phyloP scores from a whole-genome alignment of 2,888 invertebrate genomes.

The Lasius fuliginosus region DNA sequence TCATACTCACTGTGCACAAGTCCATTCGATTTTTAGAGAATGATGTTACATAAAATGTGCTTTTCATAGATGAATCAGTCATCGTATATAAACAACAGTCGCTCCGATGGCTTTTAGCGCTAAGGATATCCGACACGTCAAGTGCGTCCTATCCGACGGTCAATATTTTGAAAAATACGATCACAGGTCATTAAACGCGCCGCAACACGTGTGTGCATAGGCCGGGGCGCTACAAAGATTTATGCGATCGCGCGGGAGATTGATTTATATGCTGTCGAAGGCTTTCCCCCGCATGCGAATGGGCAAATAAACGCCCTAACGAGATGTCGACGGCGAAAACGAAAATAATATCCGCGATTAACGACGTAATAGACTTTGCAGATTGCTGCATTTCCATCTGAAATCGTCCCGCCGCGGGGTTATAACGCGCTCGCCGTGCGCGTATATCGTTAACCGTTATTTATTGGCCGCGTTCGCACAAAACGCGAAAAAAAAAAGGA shows the following conservation, averaged over 20 bases:
- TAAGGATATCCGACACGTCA: constrained; percentile 38
- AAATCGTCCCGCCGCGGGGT: constrained; percentile 30
- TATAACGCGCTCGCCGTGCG: constrained; percentile 16
- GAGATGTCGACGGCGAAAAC: constrained; percentile 47
- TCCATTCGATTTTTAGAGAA: constrained; percentile 34
- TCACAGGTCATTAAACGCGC: constrained; percentile 58
- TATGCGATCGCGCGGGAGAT: constrained; percentile 62
- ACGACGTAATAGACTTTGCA: constrained; percentile 57
- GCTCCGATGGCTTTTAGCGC: constrained; percentile 39
- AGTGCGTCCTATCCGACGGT: constrained; percentile 24
- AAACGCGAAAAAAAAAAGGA: constrained; percentile 17
- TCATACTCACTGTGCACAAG: constrained; percentile 24
- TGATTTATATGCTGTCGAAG: constrained; percentile 61
- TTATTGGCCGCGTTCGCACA: constrained; percentile 22
- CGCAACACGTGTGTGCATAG: constrained; percentile 45
- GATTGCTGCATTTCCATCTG: constrained; percentile 42
- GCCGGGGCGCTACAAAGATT: constrained; percentile 60
- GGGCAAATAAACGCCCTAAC: constrained; percentile 61
- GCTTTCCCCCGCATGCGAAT: constrained; percentile 45
- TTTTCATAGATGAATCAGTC: constrained; percentile 48
- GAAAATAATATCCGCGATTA: constrained; percentile 51
- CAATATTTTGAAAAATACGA: constrained; percentile 60
- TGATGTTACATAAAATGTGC: constrained; percentile 46
- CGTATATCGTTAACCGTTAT: constrained; percentile 41
- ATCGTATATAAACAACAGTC: constrained; percentile 44